These are phyloP conservation scores for Murina feae DNA, from an alignment of 2,113 vertebrate genomes.

Conservation along the genomic window DNA sequence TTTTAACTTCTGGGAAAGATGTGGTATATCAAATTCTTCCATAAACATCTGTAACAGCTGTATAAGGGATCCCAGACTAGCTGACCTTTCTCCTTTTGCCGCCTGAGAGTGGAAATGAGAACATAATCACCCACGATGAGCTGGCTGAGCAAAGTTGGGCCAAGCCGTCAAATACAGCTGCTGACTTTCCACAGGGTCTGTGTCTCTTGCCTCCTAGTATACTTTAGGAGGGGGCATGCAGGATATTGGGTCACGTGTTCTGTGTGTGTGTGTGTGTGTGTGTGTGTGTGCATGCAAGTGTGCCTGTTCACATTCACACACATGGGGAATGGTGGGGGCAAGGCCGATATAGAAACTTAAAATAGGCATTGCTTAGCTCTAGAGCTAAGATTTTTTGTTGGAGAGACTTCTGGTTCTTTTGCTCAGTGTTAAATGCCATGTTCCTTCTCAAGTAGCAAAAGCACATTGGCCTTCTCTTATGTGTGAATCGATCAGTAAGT, in stretches of 20 bases:
- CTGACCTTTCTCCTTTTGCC: constrained; percentile 39
- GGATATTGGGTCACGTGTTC: not conserved
- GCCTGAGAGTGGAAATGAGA: constrained; percentile 45
- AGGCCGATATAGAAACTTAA: not conserved
- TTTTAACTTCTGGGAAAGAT: constrained; percentile 38
- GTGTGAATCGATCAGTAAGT: not conserved
- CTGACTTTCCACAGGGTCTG: not conserved
- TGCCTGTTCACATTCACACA: not conserved
- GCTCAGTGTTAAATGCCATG: not conserved
- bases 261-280: not conserved
- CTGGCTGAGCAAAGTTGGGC: not conserved
- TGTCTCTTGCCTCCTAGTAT: not conserved
- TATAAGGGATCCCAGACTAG: constrained; percentile 24
- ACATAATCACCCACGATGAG: constrained; percentile 40
- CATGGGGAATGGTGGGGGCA: not conserved
- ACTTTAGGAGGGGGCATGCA: not conserved
- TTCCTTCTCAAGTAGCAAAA: not conserved
- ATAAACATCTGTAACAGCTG: constrained; percentile 64
- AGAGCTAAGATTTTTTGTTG: not conserved
- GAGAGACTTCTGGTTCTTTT: not conserved
- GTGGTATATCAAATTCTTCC: constrained; percentile 48
- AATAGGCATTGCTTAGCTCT: not conserved
- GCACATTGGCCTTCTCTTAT: not conserved
- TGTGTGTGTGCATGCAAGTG: not conserved
- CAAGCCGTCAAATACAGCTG: constrained; percentile 34